phyloP scores from a whole-genome alignment of 1,140 invertebrate species.

The Musca vetustissima region DNA sequence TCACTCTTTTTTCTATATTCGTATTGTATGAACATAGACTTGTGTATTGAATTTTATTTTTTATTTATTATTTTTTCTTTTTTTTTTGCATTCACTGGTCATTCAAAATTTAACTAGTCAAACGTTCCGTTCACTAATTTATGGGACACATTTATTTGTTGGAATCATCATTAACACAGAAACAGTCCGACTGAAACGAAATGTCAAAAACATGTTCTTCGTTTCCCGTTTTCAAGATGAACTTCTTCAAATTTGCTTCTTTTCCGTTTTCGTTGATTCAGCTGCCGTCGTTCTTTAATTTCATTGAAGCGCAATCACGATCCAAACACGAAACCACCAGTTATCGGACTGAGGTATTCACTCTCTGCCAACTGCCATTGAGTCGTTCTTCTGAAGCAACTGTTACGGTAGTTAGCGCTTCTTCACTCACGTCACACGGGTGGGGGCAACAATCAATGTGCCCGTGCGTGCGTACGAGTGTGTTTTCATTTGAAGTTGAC shows the following conservation, averaged over 20 bases:
- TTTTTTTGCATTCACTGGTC: neutral
- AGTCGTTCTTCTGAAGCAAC: conserved; percentile 37
- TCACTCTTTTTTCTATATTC: too few species aligned
- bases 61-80: too few species aligned
- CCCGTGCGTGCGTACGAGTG: conserved; percentile 29
- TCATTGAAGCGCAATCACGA: conserved; percentile 34
- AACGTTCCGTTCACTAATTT: neutral
- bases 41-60: too few species aligned
- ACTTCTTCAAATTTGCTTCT: too few species aligned
- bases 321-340: conserved; percentile 54
- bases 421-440: conserved; percentile 31
- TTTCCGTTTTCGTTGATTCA: too few species aligned
- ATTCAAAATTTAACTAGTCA: neutral
- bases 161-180: neutral
- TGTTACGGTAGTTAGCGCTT: neutral
- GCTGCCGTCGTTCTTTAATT: conserved; percentile 6
- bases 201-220: neutral
- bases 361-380: conserved; percentile 28
- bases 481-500: neutral
- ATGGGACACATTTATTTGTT: neutral
- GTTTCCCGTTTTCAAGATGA: neutral
- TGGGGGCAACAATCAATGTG: conserved; percentile 36
- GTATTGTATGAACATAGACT: too few species aligned
- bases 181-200: neutral
- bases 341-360: conserved; percentile 45